These are phyloP conservation scores for Caenorhabditis sp. DNA, from an alignment of 2,888 invertebrate genomes.

Conservation along the genomic window DNA sequence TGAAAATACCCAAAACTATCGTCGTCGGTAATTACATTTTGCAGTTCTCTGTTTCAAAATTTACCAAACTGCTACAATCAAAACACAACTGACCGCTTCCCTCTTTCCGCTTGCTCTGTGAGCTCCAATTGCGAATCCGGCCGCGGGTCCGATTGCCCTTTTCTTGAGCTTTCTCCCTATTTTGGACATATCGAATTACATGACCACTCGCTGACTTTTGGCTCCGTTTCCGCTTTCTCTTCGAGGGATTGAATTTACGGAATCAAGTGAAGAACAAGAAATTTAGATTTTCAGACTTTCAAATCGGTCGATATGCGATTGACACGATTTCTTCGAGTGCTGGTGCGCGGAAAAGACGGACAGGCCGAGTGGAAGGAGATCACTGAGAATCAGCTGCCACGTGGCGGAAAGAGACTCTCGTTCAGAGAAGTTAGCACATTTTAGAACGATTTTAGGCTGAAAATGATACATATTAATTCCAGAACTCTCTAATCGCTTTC, in stretches of 20 bases:
- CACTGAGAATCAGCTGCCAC: conserved; percentile 64
- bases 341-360: conserved; percentile 59
- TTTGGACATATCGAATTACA: conserved; percentile 20
- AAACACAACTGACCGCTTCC: too few species aligned
- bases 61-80: too few species aligned
- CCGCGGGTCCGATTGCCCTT: conserved; percentile 1
- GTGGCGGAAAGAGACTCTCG: conserved; percentile 68
- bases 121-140: too few species aligned
- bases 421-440: conserved; percentile 61
- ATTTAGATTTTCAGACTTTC: neutral
- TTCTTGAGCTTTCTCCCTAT: neutral
- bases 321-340: conserved; percentile 38
- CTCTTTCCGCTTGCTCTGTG: neutral
- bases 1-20: too few species aligned
- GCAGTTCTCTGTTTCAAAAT: too few species aligned
- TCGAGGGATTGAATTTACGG: neutral
- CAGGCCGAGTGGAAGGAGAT: conserved; percentile 62
- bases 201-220: conserved; percentile 1
- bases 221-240: neutral
- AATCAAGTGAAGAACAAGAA: too few species aligned
- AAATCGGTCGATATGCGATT: too few species aligned
- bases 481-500: conserved; percentile 59
- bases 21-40: too few species aligned
- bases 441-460: neutral
- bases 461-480: conserved; percentile 14